These are phyloP conservation scores for Gila orcuttii DNA, from an alignment of 2,113 vertebrate genomes.

Conservation along the genomic window DNA sequence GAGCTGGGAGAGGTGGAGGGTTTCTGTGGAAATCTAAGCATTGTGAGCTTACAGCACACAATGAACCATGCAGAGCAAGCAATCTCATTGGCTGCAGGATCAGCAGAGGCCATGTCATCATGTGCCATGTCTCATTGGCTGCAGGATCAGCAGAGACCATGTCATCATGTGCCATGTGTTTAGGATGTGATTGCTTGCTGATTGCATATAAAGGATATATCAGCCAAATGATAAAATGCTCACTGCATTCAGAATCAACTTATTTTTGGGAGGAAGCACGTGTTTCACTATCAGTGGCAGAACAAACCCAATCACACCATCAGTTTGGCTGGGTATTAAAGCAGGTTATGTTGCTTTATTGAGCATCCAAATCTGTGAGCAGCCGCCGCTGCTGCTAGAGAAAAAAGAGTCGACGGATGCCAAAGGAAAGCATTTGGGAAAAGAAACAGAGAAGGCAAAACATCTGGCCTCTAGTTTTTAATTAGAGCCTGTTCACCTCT, in stretches of 20 bases:
- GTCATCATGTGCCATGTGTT: too few species aligned
- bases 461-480: slow-evolving; percentile 79
- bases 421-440: slow-evolving; percentile 70
- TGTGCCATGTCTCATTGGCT: too few species aligned
- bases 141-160: too few species aligned
- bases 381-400: slow-evolving; percentile 56
- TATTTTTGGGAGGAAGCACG: slow-evolving; percentile 27
- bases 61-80: too few species aligned
- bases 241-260: slow-evolving; percentile 27
- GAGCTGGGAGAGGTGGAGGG: too few species aligned
- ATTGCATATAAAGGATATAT: too few species aligned
- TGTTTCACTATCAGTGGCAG: slow-evolving; percentile 43
- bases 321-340: slow-evolving; percentile 72
- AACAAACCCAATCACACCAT: slow-evolving; percentile 61
- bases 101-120: too few species aligned
- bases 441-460: slow-evolving; percentile 70
- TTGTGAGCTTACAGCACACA: too few species aligned
- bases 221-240: slow-evolving; percentile 48
- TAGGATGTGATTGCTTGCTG: too few species aligned
- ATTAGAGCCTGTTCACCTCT: slow-evolving; percentile 70
- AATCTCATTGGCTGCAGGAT: too few species aligned
- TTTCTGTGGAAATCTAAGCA: too few species aligned
- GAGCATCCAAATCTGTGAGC: slow-evolving; percentile 74
- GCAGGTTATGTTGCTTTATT: slow-evolving; percentile 71
- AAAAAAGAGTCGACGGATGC: slow-evolving; percentile 65